Evolutionary conservation across 1,140 invertebrate genomes (phyloP).

Genomic region (Monochamus saltuarius): DNA sequence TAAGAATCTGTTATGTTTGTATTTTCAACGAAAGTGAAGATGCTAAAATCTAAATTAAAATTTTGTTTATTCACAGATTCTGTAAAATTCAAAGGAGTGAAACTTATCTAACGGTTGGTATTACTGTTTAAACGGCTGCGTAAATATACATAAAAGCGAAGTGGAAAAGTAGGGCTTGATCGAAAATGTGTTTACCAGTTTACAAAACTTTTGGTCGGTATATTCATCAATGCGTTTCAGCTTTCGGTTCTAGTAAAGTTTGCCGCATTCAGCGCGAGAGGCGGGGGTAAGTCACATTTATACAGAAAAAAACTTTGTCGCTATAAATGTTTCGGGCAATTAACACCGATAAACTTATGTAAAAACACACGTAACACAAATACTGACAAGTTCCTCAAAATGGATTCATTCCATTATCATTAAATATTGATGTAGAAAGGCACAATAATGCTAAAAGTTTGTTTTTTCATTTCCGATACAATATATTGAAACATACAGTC

Average conservation of each 20-base stretch:
- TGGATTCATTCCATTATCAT: too few relatives aligned
- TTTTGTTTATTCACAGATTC: slow-evolving; percentile 28
- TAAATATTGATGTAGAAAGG: too few relatives aligned
- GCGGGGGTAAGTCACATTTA: slow-evolving; percentile 10
- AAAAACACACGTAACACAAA: too few relatives aligned
- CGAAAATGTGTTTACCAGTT: slow-evolving; percentile 31
- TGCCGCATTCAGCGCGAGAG: not conserved
- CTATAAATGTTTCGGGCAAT: slow-evolving; percentile 12
- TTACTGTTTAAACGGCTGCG: slow-evolving; percentile 23
- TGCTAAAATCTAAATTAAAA: slow-evolving; percentile 27
- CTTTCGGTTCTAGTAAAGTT: slow-evolving; percentile 12
- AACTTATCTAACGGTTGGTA: slow-evolving; percentile 28
- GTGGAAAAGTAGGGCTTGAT: slow-evolving; percentile 13
- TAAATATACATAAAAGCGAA: slow-evolving; percentile 30
- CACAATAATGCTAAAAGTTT: too few relatives aligned
- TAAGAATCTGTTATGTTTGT: slow-evolving; percentile 23
- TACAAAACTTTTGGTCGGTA: slow-evolving; percentile 21
- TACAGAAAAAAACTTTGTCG: slow-evolving; percentile 9
- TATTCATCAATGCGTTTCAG: slow-evolving; percentile 27
- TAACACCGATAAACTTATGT: too few relatives aligned
- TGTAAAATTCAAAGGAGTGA: slow-evolving; percentile 29
- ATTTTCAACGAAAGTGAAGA: slow-evolving; percentile 12
- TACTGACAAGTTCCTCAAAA: too few relatives aligned
- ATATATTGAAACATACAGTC: too few relatives aligned
- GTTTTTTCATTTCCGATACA: too few relatives aligned